A percentile compares a stretch with the other conserved stretches of the same genome.
Evolutionary conservation across 2,113 vertebrate species (phyloP).

Genomic region (Nesogale talazaci): DNA sequence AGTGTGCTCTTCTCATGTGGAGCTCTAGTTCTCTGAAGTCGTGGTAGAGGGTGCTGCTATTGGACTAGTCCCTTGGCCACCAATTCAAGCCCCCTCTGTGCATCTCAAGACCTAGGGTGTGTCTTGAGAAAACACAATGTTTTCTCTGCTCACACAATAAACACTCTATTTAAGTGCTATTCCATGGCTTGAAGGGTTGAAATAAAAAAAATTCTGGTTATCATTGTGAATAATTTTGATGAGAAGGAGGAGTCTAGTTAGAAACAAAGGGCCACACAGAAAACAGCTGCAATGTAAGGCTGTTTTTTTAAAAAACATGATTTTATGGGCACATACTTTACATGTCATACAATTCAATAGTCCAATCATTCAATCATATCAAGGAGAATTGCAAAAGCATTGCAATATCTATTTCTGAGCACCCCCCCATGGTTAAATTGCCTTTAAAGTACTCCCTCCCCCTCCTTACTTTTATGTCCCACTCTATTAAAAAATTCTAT

Average conservation of each 20-base stretch:
- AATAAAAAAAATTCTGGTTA: slow-evolving; percentile 29
- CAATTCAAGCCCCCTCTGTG: not conserved
- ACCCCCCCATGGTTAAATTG: too few relatives aligned
- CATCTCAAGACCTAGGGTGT: not conserved
- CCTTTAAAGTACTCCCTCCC: too few relatives aligned
- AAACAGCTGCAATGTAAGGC: not conserved
- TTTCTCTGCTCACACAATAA: slow-evolving; percentile 10
- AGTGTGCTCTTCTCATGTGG: not conserved
- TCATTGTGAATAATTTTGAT: slow-evolving; percentile 23
- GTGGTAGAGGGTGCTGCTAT: not conserved
- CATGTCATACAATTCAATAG: too few relatives aligned
- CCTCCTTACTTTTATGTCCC: too few relatives aligned
- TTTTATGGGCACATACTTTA: too few relatives aligned
- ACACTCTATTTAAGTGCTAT: slow-evolving; percentile 4
- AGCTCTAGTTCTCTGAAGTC: not conserved
- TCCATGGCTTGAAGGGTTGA: not conserved
- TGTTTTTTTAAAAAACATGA: not conserved
- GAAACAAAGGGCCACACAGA: not conserved
- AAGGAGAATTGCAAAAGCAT: too few relatives aligned
- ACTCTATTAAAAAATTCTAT: too few relatives aligned
- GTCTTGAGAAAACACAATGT: not conserved
- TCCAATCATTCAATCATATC: too few relatives aligned
- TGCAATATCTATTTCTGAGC: too few relatives aligned
- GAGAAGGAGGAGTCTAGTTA: not conserved
- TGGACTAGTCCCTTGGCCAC: not conserved